Evolutionary conservation across 2,113 vertebrate species (phyloP).

Genomic region (Clarias macrocephalus): DNA sequence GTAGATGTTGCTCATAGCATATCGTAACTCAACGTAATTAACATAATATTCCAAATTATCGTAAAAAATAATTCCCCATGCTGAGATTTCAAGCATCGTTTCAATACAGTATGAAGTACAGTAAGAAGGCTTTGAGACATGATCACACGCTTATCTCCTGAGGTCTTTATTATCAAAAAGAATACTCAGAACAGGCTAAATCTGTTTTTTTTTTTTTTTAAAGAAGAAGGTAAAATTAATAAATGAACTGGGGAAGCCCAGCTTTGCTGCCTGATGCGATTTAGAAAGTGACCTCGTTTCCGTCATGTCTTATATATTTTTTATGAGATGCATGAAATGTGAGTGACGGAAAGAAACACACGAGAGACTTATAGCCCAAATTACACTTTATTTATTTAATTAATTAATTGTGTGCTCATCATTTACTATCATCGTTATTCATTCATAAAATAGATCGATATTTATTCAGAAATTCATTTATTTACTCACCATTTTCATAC

Average conservation of each 20-base stretch:
- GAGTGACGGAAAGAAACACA: background rate
- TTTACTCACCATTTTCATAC: background rate
- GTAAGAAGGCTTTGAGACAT: background rate
- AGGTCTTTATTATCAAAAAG: background rate
- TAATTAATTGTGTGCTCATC: background rate
- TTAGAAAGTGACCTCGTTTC: constrained; percentile 22
- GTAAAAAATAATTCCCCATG: background rate
- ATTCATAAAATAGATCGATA: background rate
- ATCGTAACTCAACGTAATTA: background rate
- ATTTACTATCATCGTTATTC: too few species aligned
- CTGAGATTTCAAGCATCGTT: background rate
- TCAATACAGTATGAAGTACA: background rate
- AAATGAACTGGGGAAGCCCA: background rate
- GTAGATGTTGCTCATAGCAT: background rate
- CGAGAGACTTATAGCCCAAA: background rate
- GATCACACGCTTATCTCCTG: background rate
- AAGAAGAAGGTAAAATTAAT: background rate
- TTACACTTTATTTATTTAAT: background rate
- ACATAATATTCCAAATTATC: background rate
- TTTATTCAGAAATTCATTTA: background rate
- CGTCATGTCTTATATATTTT: constrained; percentile 13
- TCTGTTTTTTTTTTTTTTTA: background rate
- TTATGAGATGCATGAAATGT: constrained; percentile 8
- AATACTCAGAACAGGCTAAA: background rate
- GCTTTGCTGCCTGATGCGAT: background rate